Evolutionary conservation across 2,888 invertebrate genomes (phyloP).

Genomic region (Andrena chrysosceles): DNA sequence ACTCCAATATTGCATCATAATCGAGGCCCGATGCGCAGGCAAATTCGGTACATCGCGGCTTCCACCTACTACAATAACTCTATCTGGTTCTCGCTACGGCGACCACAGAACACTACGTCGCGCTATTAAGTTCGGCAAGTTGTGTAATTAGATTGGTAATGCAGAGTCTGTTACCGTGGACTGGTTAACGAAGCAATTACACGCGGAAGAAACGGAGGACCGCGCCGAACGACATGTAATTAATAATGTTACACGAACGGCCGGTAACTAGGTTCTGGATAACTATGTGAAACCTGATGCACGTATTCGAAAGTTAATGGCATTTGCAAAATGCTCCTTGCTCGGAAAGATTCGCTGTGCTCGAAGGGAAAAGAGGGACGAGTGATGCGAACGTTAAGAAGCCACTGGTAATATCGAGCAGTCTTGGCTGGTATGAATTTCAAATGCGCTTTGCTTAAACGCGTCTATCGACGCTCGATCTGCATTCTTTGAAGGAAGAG

Average conservation of each 20-base stretch:
- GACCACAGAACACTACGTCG: conserved; percentile 17
- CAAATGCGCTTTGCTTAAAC: conserved; percentile 24
- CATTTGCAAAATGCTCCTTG: not conserved
- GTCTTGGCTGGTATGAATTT: conserved; percentile 22
- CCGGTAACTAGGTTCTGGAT: not conserved
- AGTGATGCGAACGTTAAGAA: conserved; percentile 6
- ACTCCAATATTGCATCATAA: conserved; percentile 26
- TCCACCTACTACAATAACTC: conserved; percentile 30
- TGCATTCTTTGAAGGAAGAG: conserved; percentile 68
- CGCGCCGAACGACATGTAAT: not conserved
- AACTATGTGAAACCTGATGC: not conserved
- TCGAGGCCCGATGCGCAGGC: conserved; percentile 17
- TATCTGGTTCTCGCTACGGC: conserved; percentile 13
- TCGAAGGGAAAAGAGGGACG: not conserved
- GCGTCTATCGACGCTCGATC: conserved; percentile 60
- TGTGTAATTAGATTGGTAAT: conserved; percentile 34
- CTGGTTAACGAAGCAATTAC: conserved; percentile 46
- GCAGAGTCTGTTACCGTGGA: conserved; percentile 18
- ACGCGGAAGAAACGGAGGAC: not conserved
- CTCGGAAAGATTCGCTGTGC: not conserved
- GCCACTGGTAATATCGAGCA: not conserved
- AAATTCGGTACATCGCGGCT: conserved; percentile 14
- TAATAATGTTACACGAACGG: not conserved
- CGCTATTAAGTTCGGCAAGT: conserved; percentile 46
- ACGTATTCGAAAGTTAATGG: not conserved